Evolutionary conservation across 2,797 vertebrate species (phyloP), one percentile per base, ranked within the genome.

Genomic region (Premnoplex brunnescens): DNA sequence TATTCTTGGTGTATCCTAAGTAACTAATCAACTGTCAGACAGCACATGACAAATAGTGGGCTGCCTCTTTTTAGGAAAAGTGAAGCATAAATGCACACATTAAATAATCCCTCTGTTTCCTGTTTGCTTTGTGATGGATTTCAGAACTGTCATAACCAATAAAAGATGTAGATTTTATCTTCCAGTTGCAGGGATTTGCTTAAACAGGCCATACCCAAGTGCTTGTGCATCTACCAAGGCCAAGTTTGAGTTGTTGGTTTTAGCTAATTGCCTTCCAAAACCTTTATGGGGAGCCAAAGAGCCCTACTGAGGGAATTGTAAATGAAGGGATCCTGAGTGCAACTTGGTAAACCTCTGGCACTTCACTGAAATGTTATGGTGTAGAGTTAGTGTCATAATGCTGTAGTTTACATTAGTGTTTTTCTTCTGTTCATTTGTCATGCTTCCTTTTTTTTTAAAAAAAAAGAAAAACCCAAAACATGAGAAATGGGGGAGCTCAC

Each of bases 101-200:
- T 78, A 78, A 93, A 64, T 59, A 93, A 88, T 88, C 92, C 71
- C 66, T 39, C 82, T 79, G 68, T 71, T 96, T 97, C 92, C 93
- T 89, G 68, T 91, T 96, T 84, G 77, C 85, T 91, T 93, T 94
- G 81, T 92, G 84, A 74, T 85, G 80, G 87, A 85, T 90, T 95
- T 96, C 51, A 82, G 72, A 90, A 74, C 82, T 96, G 90, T 92
- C 95, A 72, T 87, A 94, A 78, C n/a, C 73, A 91, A 95, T 94
- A 76, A 71, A 94, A 60, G 71, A 74, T 30, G 62, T 69, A 85
- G 91, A 85, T 95, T 93, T 80, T 95, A 82, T 92, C 88, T 91
- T 87, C 34, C 19, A 44, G 15, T 91, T 83, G 69, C 39, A 62
- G 56, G 43, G 67, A 73, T 93, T 96, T 93, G 63, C 85, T 96